phyloP scores from a whole-genome alignment of 1,140 invertebrate species.

The Drosophila equinoxialis region DNA sequence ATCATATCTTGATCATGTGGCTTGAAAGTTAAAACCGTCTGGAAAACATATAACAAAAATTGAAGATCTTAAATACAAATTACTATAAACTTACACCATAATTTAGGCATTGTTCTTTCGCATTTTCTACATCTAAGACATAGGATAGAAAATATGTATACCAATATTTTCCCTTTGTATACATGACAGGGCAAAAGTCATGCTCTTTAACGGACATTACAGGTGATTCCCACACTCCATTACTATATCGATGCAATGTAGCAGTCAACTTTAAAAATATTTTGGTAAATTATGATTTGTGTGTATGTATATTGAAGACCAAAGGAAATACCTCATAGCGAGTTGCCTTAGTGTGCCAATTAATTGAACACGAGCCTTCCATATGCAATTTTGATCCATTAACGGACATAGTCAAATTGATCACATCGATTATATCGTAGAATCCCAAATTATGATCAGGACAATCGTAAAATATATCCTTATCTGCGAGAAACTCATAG shows the following conservation, averaged over 20 bases:
- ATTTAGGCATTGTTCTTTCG: background rate
- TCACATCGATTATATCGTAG: background rate
- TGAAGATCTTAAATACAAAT: too few relatives aligned
- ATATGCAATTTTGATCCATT: background rate
- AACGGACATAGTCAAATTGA: background rate
- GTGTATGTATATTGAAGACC: too few relatives aligned
- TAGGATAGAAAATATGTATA: background rate
- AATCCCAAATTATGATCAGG: background rate
- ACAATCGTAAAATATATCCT: background rate
- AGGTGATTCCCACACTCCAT: background rate
- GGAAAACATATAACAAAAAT: background rate
- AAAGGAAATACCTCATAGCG: background rate
- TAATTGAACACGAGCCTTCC: background rate
- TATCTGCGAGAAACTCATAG: background rate
- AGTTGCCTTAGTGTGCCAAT: background rate
- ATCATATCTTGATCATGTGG: background rate
- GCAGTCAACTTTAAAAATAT: background rate
- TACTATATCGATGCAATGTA: background rate
- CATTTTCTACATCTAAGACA: background rate
- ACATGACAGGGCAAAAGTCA: background rate
- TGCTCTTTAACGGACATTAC: background rate
- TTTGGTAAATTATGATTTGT: too few relatives aligned
- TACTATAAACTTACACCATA: background rate
- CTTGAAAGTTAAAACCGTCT: background rate
- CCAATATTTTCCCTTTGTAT: constrained; percentile 4